phyloP scores from a whole-genome alignment of 2,113 vertebrate species.

The Pedionomus torquatus region DNA sequence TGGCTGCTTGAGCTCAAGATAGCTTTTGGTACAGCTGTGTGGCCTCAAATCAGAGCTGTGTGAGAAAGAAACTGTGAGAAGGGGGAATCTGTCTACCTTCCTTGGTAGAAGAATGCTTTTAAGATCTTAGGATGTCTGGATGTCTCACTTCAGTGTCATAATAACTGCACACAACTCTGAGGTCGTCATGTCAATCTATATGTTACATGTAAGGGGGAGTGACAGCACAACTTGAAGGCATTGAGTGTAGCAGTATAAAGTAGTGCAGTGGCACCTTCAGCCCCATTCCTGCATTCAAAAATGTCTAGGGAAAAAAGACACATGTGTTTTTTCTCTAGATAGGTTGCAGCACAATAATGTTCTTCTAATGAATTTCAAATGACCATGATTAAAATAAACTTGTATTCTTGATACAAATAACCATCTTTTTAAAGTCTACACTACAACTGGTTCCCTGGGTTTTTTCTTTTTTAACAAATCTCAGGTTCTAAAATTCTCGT shows the following conservation, averaged over 20 bases:
- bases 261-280: background rate
- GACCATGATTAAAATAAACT: background rate
- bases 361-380: background rate
- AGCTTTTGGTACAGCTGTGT: background rate
- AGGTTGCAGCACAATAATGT: background rate
- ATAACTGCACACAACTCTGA: background rate
- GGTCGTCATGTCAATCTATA: background rate
- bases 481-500: background rate
- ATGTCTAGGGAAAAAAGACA: background rate
- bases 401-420: rapidly evolving
- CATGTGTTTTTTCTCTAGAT: background rate
- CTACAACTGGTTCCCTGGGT: background rate
- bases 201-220: background rate
- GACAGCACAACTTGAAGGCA: background rate
- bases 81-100: background rate
- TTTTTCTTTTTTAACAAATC: background rate
- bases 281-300: background rate
- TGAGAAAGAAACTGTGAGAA: background rate
- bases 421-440: background rate
- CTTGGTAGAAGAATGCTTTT: background rate
- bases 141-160: background rate
- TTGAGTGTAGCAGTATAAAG: background rate
- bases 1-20: background rate
- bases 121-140: rapidly evolving
- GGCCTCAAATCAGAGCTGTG: background rate